Evolutionary conservation across 2,797 vertebrate genomes (phyloP), one percentile per base, ranked within the genome.

Genomic region (Taeniopygia guttata): DNA sequence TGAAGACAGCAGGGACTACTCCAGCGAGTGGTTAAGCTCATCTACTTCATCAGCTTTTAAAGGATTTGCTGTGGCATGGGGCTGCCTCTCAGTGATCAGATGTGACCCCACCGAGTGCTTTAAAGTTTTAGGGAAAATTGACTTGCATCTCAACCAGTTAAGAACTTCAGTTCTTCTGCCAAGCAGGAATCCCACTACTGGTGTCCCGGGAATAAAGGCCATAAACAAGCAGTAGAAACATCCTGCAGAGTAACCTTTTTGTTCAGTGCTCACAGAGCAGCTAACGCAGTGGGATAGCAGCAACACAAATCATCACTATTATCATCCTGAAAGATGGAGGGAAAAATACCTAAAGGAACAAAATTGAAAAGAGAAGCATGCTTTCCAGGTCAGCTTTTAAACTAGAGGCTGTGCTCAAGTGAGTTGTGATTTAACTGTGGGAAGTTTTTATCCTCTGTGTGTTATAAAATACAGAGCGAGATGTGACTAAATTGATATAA

Each of bases 261-360:
- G 60, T 67, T 93, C 90, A 52, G 52, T 36, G 59, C 49, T 90
- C 49, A 45, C 34, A 59, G 36, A 88, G 67, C 26, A 40, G 63
- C 77, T 88, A 78, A 84, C 66, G 0, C 93, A 95, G 95, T 69
- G 74, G 91, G 94, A 76, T 2, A 88, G 77, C 85, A 82, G 83
- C 55, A 92, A 89, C 78, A 95, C 87, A 95, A 88, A 94, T 87
- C 88, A 93, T 90, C 51, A 12, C 91, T 90, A 87, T 89, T 91
- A 90, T 69, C 52, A 67, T 80, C 63, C 70, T 79, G 59, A 91
- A 90, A 91, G 94, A 91, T 16, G 68, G 82, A 91, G 43, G 62
- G 76, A 42, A 91, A 92, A 94, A 89, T 62, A 95, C 23, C 80
- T 75, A 52, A 85, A 87, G 88, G 89, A 89, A 55, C 8, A 46